Percentiles rank a stretch among this genome's conserved stretches.
These are phyloP conservation scores for Mastomys coucha DNA, from an alignment of 2,113 vertebrate genomes.

Conservation along the genomic window DNA sequence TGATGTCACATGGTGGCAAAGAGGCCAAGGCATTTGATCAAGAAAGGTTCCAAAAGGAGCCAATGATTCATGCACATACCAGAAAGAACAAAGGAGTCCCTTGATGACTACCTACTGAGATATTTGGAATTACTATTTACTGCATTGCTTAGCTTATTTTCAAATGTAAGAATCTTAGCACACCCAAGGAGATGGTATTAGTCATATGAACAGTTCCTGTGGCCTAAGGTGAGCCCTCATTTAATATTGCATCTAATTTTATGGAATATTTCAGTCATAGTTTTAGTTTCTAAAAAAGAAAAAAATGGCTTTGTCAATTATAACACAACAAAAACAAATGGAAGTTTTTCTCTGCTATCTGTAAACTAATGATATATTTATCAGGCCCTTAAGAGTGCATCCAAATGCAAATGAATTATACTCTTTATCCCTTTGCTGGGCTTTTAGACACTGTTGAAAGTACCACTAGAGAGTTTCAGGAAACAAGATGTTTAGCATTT, in stretches of 20 bases:
- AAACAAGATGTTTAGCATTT: constrained; percentile 32
- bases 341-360: background rate
- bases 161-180: constrained; percentile 1
- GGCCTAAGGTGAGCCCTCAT: background rate
- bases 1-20: constrained; percentile 79
- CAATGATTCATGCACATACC: constrained; percentile 31
- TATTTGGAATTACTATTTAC: background rate
- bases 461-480: background rate
- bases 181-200: background rate
- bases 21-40: constrained; percentile 76
- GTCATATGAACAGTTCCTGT: background rate
- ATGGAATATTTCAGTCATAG: constrained; percentile 37
- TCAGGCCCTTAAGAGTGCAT: background rate
- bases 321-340: background rate
- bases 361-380: background rate
- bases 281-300: background rate
- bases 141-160: constrained; percentile 10
- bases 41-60: constrained; percentile 71
- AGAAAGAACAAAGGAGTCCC: background rate
- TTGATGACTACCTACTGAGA: constrained; percentile 6
- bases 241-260: background rate
- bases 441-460: background rate
- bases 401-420: background rate
- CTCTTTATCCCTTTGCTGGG: background rate
- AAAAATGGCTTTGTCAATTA: background rate